A percentile compares a stretch with the other conserved stretches of the same genome.
These are phyloP conservation scores for Semicossyphus pulcher DNA, from an alignment of 2,113 vertebrate genomes.

Conservation along the genomic window DNA sequence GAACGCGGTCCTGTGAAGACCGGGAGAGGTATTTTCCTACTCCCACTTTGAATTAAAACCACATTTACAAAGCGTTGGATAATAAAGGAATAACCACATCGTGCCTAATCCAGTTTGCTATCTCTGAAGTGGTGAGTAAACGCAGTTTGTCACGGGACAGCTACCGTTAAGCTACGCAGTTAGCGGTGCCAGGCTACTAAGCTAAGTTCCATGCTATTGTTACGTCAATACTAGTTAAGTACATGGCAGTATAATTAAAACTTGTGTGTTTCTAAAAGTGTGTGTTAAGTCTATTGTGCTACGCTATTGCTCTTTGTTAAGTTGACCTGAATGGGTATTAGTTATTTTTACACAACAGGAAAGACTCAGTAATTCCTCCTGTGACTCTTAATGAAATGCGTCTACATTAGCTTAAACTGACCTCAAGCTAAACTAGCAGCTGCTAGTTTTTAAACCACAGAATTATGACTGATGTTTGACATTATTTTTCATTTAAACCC, in stretches of 20 bases:
- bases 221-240: not conserved
- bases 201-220: conserved; percentile 53
- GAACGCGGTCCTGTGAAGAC: conserved; percentile 20
- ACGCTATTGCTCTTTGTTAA: not conserved
- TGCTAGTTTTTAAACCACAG: not conserved
- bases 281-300: not conserved
- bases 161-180: conserved; percentile 53
- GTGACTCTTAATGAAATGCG: not conserved
- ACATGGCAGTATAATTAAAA: not conserved
- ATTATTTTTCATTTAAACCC: not conserved
- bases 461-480: not conserved
- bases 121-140: conserved; percentile 61
- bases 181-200: conserved; percentile 58
- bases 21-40: not conserved
- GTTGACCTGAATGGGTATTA: not conserved
- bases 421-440: not conserved
- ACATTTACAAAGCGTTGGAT: not conserved
- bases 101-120: not conserved
- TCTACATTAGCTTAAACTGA: not conserved
- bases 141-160: conserved; percentile 29
- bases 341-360: not conserved
- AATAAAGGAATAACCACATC: not conserved
- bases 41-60: not conserved
- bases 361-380: not conserved
- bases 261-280: not conserved